These are phyloP conservation scores for Spialia ferax DNA, from an alignment of 2,888 invertebrate species.

Conservation along the genomic window DNA sequence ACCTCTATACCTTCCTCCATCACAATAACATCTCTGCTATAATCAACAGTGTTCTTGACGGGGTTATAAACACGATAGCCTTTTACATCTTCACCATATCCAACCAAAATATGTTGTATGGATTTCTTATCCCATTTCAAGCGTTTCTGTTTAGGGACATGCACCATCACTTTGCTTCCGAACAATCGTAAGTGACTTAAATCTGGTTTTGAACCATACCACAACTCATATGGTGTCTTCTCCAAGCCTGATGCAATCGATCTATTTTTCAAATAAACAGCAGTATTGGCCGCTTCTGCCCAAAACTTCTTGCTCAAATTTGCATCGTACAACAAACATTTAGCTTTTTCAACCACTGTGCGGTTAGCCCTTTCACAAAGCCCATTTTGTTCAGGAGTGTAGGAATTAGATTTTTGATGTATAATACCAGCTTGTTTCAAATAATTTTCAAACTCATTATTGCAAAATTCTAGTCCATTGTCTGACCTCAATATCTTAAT, in stretches of 20 bases:
- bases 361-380: slow-evolving; percentile 39
- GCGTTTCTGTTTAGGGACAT: neutral
- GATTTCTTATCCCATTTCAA: slow-evolving; percentile 44
- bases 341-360: slow-evolving; percentile 41
- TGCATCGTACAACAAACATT: slow-evolving; percentile 26
- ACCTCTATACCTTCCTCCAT: slow-evolving; percentile 1
- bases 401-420: slow-evolving; percentile 41
- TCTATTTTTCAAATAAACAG: neutral
- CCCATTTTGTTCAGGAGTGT: neutral
- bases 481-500: slow-evolving; percentile 43
- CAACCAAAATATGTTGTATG: slow-evolving; percentile 28
- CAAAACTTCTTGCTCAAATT: neutral
- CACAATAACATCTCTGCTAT: neutral
- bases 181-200: slow-evolving; percentile 3
- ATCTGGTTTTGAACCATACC: slow-evolving; percentile 3
- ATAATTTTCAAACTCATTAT: slow-evolving; percentile 43
- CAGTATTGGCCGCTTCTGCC: neutral
- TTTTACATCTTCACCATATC: neutral
- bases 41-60: neutral
- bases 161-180: slow-evolving; percentile 1
- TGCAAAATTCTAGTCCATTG: slow-evolving; percentile 47
- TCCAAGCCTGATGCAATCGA: neutral
- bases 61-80: neutral
- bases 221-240: neutral
- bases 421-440: slow-evolving; percentile 41